phyloP scores from a whole-genome alignment of 2,888 invertebrate genomes.

The Escarpia spicata region DNA sequence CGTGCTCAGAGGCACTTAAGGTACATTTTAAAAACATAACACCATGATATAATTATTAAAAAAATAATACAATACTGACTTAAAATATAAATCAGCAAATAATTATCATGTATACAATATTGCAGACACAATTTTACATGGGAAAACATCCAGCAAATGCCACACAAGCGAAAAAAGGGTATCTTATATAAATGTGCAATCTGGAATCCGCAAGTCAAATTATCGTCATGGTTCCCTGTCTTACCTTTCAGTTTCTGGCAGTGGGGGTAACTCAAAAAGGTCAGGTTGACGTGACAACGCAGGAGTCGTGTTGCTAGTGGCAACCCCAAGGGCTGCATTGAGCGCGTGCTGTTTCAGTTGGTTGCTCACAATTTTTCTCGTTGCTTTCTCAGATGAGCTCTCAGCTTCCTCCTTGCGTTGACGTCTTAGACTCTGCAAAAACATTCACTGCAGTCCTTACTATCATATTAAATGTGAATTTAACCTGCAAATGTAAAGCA shows the following conservation, averaged over 20 bases:
- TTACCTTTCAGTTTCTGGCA: slow-evolving; percentile 50
- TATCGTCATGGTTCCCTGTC: not conserved
- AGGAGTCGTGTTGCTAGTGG: slow-evolving; percentile 26
- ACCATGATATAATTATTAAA: too few species aligned
- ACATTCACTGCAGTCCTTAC: not conserved
- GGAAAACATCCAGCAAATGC: too few species aligned
- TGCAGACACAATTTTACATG: too few species aligned
- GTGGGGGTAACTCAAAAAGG: slow-evolving; percentile 64
- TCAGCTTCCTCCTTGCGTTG: slow-evolving; percentile 75
- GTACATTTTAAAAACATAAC: too few species aligned
- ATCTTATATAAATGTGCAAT: not conserved
- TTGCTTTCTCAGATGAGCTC: slow-evolving; percentile 78
- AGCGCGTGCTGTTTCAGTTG: slow-evolving; percentile 83
- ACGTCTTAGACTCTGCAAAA: slow-evolving; percentile 69
- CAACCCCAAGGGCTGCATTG: slow-evolving; percentile 50
- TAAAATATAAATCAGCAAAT: too few species aligned
- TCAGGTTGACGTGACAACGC: slow-evolving; percentile 47
- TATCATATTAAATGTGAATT: too few species aligned
- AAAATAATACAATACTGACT: too few species aligned
- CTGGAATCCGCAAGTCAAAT: not conserved
- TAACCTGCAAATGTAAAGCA: too few species aligned
- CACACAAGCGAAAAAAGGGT: not conserved
- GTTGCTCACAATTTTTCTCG: slow-evolving; percentile 76
- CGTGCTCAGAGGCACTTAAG: too few species aligned
- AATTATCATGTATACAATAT: too few species aligned